Conservation (phyloP, 2,113 vertebrate genomes). For the Probosciger aterrimus region DNA sequence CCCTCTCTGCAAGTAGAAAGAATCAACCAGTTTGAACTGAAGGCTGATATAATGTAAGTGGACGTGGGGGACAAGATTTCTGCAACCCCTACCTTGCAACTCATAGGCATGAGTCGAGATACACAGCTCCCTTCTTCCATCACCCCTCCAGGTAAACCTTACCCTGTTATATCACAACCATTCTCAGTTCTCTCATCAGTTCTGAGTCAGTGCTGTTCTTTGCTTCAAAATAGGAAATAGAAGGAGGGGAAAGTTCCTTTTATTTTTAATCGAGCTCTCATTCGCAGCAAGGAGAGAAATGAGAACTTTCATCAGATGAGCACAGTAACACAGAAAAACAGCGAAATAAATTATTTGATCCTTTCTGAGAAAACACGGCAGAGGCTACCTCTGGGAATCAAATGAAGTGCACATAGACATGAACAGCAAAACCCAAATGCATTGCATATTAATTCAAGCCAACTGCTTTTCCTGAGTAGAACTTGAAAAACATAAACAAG, state of each 20-base stretch:
- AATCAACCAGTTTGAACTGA: background rate
- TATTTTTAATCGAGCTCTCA: background rate
- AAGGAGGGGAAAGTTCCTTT: background rate
- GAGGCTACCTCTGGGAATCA: constrained; percentile 6
- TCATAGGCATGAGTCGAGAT: background rate
- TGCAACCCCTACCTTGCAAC: background rate
- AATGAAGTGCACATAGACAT: background rate
- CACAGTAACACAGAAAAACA: background rate
- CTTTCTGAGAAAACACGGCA: constrained; percentile 24
- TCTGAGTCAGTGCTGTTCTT: background rate
- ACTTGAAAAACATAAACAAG: background rate
- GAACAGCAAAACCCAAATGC: background rate
- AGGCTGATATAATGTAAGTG: background rate
- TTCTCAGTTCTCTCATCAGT: background rate
- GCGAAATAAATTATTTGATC: background rate
- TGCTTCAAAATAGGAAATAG: background rate
- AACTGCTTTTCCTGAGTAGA: background rate
- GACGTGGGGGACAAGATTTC: background rate
- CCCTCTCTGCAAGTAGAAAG: background rate
- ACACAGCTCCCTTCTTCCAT: background rate
- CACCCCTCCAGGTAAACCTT: background rate
- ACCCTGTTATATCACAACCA: background rate
- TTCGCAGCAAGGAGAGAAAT: background rate
- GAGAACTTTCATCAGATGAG: background rate
- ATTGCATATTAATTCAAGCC: constrained; percentile 27